Base-by-base conservation (phyloP, 2,888 invertebrate species). In the Euzophera pinguis region DNA sequence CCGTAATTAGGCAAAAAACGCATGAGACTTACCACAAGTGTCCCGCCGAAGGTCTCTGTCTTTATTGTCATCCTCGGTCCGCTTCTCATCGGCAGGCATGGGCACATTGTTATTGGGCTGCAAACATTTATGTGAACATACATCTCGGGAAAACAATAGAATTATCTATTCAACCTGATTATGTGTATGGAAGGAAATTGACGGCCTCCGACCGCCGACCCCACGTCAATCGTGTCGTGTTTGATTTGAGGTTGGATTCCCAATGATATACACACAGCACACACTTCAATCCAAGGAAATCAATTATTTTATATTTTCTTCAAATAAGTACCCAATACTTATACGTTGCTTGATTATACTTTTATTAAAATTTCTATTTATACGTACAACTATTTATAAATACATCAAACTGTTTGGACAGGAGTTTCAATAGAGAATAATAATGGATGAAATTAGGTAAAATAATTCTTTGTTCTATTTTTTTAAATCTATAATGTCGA, bases 41-140 rank as follows among this genome's bases (percentile, higher is more conserved):
- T 85, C 84, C 47, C 89, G 71, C 4, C 82, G 78, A 59, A 85
- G 70, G 54, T 84, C 82, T 64, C 71, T 79, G 57, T 84, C 82
- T 55, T 69, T 79, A 64, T 73, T 73, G 62, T 69, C 14, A 60
- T 79, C 73, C 62, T 69, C 17, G 63, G 60, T 13, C 41, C 65
- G 57, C 61, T 78, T 81, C 65, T 61, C 78, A 65, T 67, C 75
- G 49, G 57, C 58, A 38, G 64, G 57, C 57, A 63, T 58, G 37
- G 64, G 57, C 57, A 63, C 66, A 61, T 73, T 76, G 66, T 74
- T 78, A 62, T 73, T 77, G 14, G 62, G 56, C 88, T 88, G 82
- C 53, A 74, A 76, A 73, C 63, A 72, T 60, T 22, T 50, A 41
- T 55, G 35, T 54, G 43, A 43, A 16, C 49, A 52, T 50, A 53